phyloP scores from a whole-genome alignment of 2,888 invertebrate genomes.

The Epsilonema sp. region DNA sequence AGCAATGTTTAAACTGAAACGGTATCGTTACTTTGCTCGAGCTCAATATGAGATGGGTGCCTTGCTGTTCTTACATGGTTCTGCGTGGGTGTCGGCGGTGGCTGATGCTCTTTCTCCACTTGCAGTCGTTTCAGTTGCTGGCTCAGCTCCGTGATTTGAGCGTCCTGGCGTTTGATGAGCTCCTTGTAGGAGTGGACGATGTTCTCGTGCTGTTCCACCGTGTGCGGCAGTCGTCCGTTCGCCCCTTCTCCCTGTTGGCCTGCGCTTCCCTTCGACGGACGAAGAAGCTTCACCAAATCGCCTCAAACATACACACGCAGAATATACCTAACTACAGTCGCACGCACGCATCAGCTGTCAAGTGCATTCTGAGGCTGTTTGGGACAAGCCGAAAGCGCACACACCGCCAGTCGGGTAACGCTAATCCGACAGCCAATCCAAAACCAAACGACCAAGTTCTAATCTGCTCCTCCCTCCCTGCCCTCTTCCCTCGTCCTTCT shows the following conservation, averaged over 20 bases:
- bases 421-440: too few relatives aligned
- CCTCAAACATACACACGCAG: conserved; percentile 8
- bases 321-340: background rate
- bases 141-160: conserved; percentile 20
- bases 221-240: conserved; percentile 11
- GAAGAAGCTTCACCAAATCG: conserved; percentile 14
- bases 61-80: too few relatives aligned
- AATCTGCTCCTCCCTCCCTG: too few relatives aligned
- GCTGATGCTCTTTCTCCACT: conserved; percentile 11
- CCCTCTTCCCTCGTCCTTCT: too few relatives aligned
- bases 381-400: too few relatives aligned
- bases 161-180: conserved; percentile 65
- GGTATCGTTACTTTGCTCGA: background rate
- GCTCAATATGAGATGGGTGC: background rate
- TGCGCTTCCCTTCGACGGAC: conserved; percentile 31
- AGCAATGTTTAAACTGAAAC: background rate
- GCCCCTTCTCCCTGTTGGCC: too few relatives aligned
- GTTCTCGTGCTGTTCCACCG: conserved; percentile 30
- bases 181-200: conserved; percentile 60
- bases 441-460: too few relatives aligned
- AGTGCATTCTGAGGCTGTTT: too few relatives aligned
- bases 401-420: too few relatives aligned
- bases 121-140: conserved; percentile 15
- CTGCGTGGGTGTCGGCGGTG: background rate
- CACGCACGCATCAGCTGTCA: too few relatives aligned